A percentile compares a stretch with the other conserved stretches of the same genome.
Conservation (phyloP, 2,113 vertebrate genomes). For the Xiphophorus hellerii region DNA sequence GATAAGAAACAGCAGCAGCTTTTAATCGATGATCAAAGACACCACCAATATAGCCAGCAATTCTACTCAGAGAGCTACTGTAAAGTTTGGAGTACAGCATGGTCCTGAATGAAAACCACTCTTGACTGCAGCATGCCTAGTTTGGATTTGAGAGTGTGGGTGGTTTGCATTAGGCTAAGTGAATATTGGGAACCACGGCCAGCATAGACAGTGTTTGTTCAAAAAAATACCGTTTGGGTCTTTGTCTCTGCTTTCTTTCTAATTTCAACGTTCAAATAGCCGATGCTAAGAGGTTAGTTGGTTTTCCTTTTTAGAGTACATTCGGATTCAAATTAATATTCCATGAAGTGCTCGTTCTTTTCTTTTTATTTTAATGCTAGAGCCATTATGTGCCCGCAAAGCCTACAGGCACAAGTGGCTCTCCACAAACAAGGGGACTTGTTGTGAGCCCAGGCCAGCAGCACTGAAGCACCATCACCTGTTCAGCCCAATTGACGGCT, state of each 20-base stretch:
- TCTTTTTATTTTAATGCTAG: constrained; percentile 36
- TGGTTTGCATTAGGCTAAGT: constrained; percentile 61
- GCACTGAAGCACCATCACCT: constrained; percentile 62
- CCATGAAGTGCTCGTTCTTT: constrained; percentile 43
- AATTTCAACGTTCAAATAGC: constrained; percentile 47
- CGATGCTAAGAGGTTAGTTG: constrained; percentile 63
- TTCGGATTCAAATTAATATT: constrained; percentile 69
- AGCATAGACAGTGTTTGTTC: constrained; percentile 37
- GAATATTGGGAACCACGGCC: constrained; percentile 56
- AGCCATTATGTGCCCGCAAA: constrained; percentile 38
- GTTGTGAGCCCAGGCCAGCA: constrained; percentile 60
- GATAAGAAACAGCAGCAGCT: constrained; percentile 58
- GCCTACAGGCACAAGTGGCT: constrained; percentile 61
- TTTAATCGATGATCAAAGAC: constrained; percentile 57
- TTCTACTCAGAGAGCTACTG: constrained; percentile 38
- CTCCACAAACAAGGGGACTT: constrained; percentile 59
- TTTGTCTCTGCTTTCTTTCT: constrained; percentile 35
- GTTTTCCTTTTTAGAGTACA: constrained; percentile 57
- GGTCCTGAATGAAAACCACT: constrained; percentile 66
- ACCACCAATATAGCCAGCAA: constrained; percentile 41
- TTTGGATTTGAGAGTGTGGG: constrained; percentile 45
- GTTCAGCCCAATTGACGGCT: constrained; percentile 60
- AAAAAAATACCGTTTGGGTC: constrained; percentile 51
- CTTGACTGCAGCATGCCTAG: constrained; percentile 31
- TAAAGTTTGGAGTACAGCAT: constrained; percentile 45